These are phyloP conservation scores for Caloenas nicobarica DNA, from an alignment of 2,113 vertebrate genomes.

Conservation along the genomic window DNA sequence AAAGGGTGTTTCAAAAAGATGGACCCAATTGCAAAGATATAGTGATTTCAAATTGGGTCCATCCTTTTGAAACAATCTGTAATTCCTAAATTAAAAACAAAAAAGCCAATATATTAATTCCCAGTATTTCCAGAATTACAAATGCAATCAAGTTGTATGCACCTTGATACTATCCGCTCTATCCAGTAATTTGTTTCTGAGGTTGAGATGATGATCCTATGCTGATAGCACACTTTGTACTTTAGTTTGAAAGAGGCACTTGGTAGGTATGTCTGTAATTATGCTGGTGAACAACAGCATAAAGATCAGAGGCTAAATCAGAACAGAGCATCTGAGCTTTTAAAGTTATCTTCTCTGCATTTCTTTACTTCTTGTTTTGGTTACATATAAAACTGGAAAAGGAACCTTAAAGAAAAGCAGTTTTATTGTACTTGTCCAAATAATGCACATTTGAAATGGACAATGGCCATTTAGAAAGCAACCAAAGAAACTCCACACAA, in stretches of 20 bases:
- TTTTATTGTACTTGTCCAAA: not conserved
- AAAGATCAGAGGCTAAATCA: not conserved
- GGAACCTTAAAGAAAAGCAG: not conserved
- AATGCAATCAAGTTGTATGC: not conserved
- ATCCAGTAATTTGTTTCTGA: not conserved
- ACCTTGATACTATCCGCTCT: not conserved
- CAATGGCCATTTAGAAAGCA: not conserved
- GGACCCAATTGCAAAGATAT: too few relatives aligned
- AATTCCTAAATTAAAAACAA: not conserved
- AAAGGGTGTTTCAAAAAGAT: too few relatives aligned
- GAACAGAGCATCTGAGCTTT: not conserved
- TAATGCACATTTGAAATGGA: rapidly evolving
- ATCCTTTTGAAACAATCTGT: too few relatives aligned
- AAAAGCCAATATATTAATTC: not conserved
- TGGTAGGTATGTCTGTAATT: not conserved
- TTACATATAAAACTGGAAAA: not conserved
- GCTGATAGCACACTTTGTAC: not conserved
- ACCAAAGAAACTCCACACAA: not conserved
- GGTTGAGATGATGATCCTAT: not conserved
- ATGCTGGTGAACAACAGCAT: not conserved
- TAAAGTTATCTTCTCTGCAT: not conserved
- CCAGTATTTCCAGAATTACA: not conserved
- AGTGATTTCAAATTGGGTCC: too few relatives aligned
- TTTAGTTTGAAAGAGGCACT: not conserved
- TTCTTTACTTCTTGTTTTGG: not conserved